Percentiles rank a stretch among this genome's conserved stretches.
Evolutionary conservation across 2,797 vertebrate species (phyloP).

Genomic region (Chelidonichthys spinosus): DNA sequence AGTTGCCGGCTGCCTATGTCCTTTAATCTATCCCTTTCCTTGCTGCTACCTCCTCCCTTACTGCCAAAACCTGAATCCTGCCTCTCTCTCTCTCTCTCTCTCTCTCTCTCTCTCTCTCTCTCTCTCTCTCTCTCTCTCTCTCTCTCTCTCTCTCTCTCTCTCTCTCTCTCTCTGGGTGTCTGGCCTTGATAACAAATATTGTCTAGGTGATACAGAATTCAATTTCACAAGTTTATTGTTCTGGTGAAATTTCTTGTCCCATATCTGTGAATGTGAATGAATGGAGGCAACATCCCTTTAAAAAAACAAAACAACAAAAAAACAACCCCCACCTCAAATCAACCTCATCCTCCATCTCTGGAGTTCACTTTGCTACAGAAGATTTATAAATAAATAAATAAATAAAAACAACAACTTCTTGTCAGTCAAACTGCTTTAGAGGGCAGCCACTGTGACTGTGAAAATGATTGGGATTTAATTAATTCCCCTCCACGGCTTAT

Average conservation of each 20-base stretch:
- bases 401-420: constrained; percentile 37
- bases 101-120: constrained; percentile 1
- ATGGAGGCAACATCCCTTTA: constrained; percentile 24
- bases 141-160: constrained; percentile 2
- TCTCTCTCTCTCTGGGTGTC: constrained; percentile 18
- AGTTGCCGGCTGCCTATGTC: constrained; percentile 10
- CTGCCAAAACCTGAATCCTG: constrained; percentile 9
- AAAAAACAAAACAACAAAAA: constrained; percentile 9
- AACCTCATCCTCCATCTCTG: constrained; percentile 34
- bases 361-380: constrained; percentile 39
- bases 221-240: constrained; percentile 69
- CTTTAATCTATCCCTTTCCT: constrained; percentile 36
- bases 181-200: constrained; percentile 52
- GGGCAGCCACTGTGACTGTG: constrained; percentile 76
- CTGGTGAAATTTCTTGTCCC: constrained; percentile 36
- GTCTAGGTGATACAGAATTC: constrained; percentile 56
- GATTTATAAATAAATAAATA: constrained; percentile 36
- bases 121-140: constrained; percentile 11
- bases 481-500: constrained; percentile 78
- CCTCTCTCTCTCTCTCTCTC: constrained; percentile 4
- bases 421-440: constrained; percentile 75
- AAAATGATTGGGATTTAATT: constrained; percentile 82
- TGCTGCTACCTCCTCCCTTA: background rate
- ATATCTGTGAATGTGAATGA: constrained; percentile 57
- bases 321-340: constrained; percentile 8